Base-by-base conservation (phyloP, 2,797 vertebrate genomes). In the Gobionotothen gibberifrons region DNA sequence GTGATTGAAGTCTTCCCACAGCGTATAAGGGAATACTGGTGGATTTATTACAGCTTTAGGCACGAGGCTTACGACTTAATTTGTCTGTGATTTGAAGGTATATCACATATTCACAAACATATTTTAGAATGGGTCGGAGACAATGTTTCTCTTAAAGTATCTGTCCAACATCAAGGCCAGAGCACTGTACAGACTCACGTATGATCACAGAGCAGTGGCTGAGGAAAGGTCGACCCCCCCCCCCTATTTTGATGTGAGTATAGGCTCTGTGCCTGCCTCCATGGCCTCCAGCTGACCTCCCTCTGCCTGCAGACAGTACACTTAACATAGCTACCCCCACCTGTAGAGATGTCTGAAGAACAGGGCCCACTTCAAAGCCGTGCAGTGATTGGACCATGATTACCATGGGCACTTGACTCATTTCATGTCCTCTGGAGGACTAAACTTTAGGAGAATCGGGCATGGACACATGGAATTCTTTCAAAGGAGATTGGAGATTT, bases 321-420 rank as follows among this genome's bases (percentile, higher is more conserved):
- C 91, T 93, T 91, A 85, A 91, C 78, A 88, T 88, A 79, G 82
- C 83, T 73, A 87, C 75, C 87, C 26, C 90, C 87, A 93, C 92
- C 93, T 93, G 92, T 89, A 84, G 90, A 86, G 89, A 90, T 53
- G 78, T 84, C 86, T 87, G 86, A 86, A 86, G 80, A 87, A 86
- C 81, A 60, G 70, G 69, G 58, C 16, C 85, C 84, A 88, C 90
- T 93, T 93, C 84, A 92, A 89, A 90, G 89, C 77, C 12, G 42
- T 63, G 85, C 76, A 66, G 82, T 93, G 92, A 92, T 93, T 93
- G 89, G 87, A 78, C 85, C 26, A 51, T 93, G 91, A 94, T 94
- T 94, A 90, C 86, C 82, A 86, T 54, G 76, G 79, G 53, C 89
- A 90, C 92, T 95, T 91, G 82, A 91, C 90, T 93, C 81, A 77